Evolutionary conservation across 2,797 vertebrate genomes (phyloP), one percentile per base, ranked within the genome.

Genomic region (Melopsittacus undulatus): DNA sequence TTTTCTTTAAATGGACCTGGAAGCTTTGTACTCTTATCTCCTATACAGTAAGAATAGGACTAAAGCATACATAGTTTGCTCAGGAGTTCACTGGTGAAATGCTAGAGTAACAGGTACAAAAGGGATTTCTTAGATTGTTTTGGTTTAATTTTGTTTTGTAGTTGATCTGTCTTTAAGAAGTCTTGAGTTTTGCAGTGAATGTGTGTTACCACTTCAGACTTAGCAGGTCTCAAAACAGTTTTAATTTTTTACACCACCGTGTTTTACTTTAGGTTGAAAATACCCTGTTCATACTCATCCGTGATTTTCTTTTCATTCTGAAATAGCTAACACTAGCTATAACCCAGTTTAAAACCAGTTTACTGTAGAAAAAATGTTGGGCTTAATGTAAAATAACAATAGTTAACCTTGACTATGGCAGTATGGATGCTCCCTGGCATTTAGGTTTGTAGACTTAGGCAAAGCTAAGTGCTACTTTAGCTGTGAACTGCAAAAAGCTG

Each of bases 21-120:
- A 68, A 78, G 80, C 81, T 93, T 92, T 94, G 86, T 84, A 49
- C 49, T 91, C 19, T 74, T 83, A 23, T n/a, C 48, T 91, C 17
- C 74, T 83, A 21, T n/a, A 7, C 38, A 91, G 63, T 68, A 29
- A 61, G 70, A 59, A 13, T 45, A 94, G 38, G n/a, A 23, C 24
- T 70, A 49, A 54, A 43, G 29, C 23, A 42, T 76, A 5, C 19
- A 1, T 10, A 48, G 82, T 57, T 92, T 87, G 38, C 45, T 94
- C 64, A 72, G 80, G 30, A 94, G 75, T 75, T 94, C 5, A 1
- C 40, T 51, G 67, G 14, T 34, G 40, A 83, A 86, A 30, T 69
- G 61, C 19, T 45, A 63, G 42, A 73, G 70, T 45, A 74, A 2
- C 15, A 75, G 19, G 14, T 59, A 14, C 3, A 24, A 42, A 36